These are phyloP conservation scores for Pomacea canaliculata DNA, from an alignment of 2,888 invertebrate species.

Conservation along the genomic window DNA sequence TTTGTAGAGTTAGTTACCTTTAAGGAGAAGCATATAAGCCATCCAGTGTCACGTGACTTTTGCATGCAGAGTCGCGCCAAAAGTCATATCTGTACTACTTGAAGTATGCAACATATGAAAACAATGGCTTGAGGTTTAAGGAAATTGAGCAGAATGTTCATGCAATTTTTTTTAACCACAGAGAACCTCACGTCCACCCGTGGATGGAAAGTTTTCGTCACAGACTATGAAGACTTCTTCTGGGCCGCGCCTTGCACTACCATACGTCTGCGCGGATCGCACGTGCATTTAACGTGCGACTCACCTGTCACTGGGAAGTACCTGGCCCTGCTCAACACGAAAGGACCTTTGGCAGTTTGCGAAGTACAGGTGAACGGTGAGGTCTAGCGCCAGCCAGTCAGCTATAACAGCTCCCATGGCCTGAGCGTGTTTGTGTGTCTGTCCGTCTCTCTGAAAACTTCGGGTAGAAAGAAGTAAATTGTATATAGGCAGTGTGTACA, in stretches of 20 bases:
- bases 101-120: too few species aligned
- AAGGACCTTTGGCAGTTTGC: conserved; percentile 24
- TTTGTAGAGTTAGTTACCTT: too few species aligned
- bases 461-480: too few species aligned
- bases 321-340: conserved; percentile 21
- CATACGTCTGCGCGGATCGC: conserved; percentile 13
- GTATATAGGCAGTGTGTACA: too few species aligned
- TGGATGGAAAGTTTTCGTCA: conserved; percentile 26
- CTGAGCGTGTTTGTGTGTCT: background rate
- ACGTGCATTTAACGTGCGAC: conserved; percentile 23
- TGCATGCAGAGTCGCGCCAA: too few species aligned
- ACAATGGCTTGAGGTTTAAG: too few species aligned
- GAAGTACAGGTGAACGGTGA: conserved; percentile 24
- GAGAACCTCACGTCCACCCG: conserved; percentile 9
- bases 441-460: background rate
- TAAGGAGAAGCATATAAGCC: too few species aligned
- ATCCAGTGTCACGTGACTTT: too few species aligned
- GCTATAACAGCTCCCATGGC: too few species aligned
- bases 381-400: background rate
- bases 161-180: background rate
- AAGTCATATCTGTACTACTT: too few species aligned
- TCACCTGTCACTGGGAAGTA: conserved; percentile 15
- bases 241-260: conserved; percentile 26
- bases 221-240: conserved; percentile 24
- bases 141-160: too few species aligned